Conservation (phyloP, 2,888 invertebrate genomes). For the Xestobium rufovillosum region DNA sequence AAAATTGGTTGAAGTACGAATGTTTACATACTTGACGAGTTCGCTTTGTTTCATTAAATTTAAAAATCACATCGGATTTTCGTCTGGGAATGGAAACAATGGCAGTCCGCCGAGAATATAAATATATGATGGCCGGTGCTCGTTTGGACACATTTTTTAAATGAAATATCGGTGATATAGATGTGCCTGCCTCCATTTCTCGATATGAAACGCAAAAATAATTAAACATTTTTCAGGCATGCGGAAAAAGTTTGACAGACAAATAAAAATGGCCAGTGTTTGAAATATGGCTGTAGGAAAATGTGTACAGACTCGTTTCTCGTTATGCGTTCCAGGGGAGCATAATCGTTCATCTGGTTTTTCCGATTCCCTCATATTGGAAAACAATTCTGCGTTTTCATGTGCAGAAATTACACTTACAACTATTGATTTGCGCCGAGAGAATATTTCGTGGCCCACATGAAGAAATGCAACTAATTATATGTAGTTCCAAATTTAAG, state of each 20-base stretch:
- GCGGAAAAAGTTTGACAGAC: slow-evolving; percentile 47
- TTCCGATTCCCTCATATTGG: too few relatives aligned
- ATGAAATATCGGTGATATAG: slow-evolving; percentile 45
- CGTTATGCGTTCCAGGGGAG: too few relatives aligned
- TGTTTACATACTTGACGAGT: too few relatives aligned
- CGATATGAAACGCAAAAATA: slow-evolving; percentile 47
- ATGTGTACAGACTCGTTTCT: slow-evolving; percentile 33
- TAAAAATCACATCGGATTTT: slow-evolving; percentile 44
- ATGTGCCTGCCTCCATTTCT: slow-evolving; percentile 41
- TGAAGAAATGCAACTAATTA: too few relatives aligned
- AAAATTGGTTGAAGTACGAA: too few relatives aligned
- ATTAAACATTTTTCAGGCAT: slow-evolving; percentile 47
- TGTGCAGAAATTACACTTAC: too few relatives aligned
- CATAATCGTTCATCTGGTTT: too few relatives aligned
- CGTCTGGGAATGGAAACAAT: slow-evolving; percentile 40
- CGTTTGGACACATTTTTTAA: slow-evolving; percentile 44
- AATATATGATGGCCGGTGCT: slow-evolving; percentile 44
- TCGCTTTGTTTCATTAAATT: slow-evolving; percentile 44
- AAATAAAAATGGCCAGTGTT: slow-evolving; percentile 47
- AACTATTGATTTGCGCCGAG: too few relatives aligned
- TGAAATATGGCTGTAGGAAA: slow-evolving; percentile 44
- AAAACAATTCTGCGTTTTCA: too few relatives aligned
- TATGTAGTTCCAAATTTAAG: too few relatives aligned
- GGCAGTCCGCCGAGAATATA: slow-evolving; percentile 43
- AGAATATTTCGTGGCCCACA: too few relatives aligned